Percentiles rank a stretch among this genome's conserved stretches.
These are phyloP conservation scores for Panopea generosa DNA, from an alignment of 2,888 invertebrate species.

Conservation along the genomic window DNA sequence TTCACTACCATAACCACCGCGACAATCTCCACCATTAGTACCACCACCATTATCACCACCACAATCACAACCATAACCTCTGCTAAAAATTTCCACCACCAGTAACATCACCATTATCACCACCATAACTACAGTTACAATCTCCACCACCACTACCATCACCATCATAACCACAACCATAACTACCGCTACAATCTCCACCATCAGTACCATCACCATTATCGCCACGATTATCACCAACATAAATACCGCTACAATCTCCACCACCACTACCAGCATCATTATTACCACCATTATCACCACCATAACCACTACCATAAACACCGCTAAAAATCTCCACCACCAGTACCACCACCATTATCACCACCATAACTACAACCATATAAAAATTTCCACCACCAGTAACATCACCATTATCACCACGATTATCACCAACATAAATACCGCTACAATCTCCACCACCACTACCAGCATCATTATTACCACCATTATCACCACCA, in stretches of 20 bases:
- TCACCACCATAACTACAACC: not conserved
- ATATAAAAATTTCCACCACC: no score
- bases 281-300: not conserved
- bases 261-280: constrained; percentile 3
- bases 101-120: no score
- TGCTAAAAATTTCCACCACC: no score
- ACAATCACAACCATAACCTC: no score
- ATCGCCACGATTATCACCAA: constrained; percentile 5
- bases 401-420: not conserved
- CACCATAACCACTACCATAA: constrained; percentile 13
- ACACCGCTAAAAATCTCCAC: constrained; percentile 18
- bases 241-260: constrained; percentile 1
- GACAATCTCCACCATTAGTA: no score
- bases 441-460: no score
- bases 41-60: no score
- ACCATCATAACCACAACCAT: constrained; percentile 12
- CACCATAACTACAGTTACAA: not conserved
- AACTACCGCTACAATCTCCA: constrained; percentile 3
- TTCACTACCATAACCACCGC: no score
- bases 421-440: not conserved
- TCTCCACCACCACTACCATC: constrained; percentile 3
- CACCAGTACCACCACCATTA: constrained; percentile 9
- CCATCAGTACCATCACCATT: constrained; percentile 1
- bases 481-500: constrained; percentile 20
- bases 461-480: not conserved